Evolutionary conservation across 2,888 invertebrate species (phyloP), one percentile per base, ranked within the genome.

Genomic region (Apotomis capreana): DNA sequence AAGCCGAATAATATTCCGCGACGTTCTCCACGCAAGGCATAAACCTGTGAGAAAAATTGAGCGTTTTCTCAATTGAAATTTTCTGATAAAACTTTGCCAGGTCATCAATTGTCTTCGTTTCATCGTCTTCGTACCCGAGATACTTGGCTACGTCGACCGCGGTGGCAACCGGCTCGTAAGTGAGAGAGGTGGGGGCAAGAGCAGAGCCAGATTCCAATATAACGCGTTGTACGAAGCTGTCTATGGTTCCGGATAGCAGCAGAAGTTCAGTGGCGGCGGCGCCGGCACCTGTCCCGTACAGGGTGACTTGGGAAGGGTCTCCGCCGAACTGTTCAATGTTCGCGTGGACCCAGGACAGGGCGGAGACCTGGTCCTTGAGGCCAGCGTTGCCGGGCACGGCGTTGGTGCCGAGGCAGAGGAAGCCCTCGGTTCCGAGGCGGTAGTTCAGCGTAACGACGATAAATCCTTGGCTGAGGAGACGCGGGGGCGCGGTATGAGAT

Each of bases 241-340:
- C 78, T 0, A 85, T 82, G 10, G 87, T 74, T 51, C 86, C 86
- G 1, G 92, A 89, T 9, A 91, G 67, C 0, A 90, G 77, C 0
- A 93, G 78, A 26, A 92, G 76, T 69, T 93, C 87, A 13, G 89
- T 79, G 0, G 89, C 83, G 0, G 82, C 84, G 0, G 91, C 91
- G 0, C 92, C 93, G 1, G 90, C 82, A 0, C 88, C 92, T 0
- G 85, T 80, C 0, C 92, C 93, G 70, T 92, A 90, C 0, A 89
- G 75, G 0, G 91, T 92, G 26, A 93, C 83, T 61, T 89, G 86
- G 1, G 70, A 54, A 2, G 89, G 86, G 75, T 90, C 84, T 0
- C 93, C 93, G 1, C 91, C 91, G 73, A 94, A 93, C 40, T 79
- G 79, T 1, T 75, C 84, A 0, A 94, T 90, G 73, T 94, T 93